Base-by-base conservation (phyloP, 2,113 vertebrate genomes). In the Podarcis cretensis region DNA sequence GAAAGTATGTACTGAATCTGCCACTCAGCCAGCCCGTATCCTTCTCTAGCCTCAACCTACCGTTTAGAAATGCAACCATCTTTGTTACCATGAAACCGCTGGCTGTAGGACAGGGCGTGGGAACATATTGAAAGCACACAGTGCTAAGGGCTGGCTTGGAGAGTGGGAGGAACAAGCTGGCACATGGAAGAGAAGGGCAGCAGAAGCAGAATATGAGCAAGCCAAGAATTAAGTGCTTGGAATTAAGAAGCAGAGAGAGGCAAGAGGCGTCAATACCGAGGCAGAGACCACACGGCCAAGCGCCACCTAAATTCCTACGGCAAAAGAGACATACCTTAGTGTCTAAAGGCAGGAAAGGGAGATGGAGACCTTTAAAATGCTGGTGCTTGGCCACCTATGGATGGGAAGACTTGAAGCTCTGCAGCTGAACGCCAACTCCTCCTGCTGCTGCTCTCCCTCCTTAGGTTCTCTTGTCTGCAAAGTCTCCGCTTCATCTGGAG, bases 331-430 rank as follows among this genome's bases (percentile, higher is more conserved):
- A 30, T 88, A 88, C 81, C 81, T 88, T 84, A 32, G 57, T 77
- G 40, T 81, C 68, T n/a, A 59, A 84, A 83, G 86, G 87, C 66
- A 83, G 74, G 66, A 66, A 3, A 85, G 10, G 57, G 89, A 89
- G 48, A 89, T 35, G 8, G 59, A 86, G 37, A 68, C 84, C n/a
- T 57, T 57, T 73, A 40, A 18, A 83, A 21, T 0, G 1, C 8
- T 78, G 43, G 76, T 89, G 43, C 73, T 48, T 35, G 43, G 59
- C 76, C 66, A 88, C 37, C 20, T 59, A 71, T 66, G 32, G 21
- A 81, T 59, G 69, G 89, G 69, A 82, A 86, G 84, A 80, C 82
- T 35, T 54, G 35, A 79, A 78, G 63, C 88, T 54, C 87, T 63
- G 82, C n/a, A 81, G 84, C 71, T 86, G 23, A 86, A 81, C 71